Evolutionary conservation across 2,888 invertebrate species (phyloP), one percentile per base, ranked within the genome.

Genomic region (Plebejus melissa): DNA sequence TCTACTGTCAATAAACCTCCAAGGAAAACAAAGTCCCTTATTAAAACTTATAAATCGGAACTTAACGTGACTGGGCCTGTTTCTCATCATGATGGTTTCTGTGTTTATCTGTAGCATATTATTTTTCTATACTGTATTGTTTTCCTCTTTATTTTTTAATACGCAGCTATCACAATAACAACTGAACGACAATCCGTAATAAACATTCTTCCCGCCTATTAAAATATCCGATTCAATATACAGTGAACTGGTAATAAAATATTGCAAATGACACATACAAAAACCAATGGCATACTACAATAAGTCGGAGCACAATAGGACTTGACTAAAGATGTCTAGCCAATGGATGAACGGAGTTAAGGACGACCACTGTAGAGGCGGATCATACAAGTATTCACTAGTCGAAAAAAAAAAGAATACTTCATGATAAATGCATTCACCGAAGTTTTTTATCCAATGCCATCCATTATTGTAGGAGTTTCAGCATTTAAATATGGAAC

Each of bases 311-410:
- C 41, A 70, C 70, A 70, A 70, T 70, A n/a, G 38, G 28, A 16
- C 70, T 22, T 16, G 36, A 36, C 69, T 69, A 60, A 28, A 60
- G 60, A 60, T 16, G 50, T 36, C 50, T 76, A 75, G 74, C 80
- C 80, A 80, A 80, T 80, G 74, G 71, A 74, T 71, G 76, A 60
- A 60, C 75, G 70, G 76, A 69, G 38, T 76, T 74, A 75, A 79
- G 80, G 79, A 79, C 76, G 76, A 11, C 78, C 75, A 36, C 75
- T 77, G 75, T 74, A 76, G 11, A 79, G 80, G 81, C 81, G 80
- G 79, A 74, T 70, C 77, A 38, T 70, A 41, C 79, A 32, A 71
- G 28, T 76, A 69, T 70, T 70, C 71, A 72, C 75, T 41, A 69
- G 75, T 75, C 76, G 50, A 79, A 76, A 65, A 32, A 65, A 32